phyloP scores from a whole-genome alignment of 2,888 invertebrate genomes.

The Miltochrista miniata region DNA sequence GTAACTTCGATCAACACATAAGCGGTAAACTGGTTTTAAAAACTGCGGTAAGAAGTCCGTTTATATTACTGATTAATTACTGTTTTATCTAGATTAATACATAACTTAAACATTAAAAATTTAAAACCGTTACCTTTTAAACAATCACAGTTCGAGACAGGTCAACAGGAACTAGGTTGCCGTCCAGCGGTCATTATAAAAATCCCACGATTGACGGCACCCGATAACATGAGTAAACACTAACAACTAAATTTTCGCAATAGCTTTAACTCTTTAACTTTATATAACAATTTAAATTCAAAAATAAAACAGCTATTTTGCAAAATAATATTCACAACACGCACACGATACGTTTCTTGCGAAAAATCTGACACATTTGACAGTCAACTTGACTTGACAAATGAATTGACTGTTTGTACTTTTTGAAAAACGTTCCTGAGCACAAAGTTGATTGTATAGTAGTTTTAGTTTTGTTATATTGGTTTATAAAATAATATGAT shows the following conservation, averaged over 20 bases:
- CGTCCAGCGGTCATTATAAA: conserved; percentile 51
- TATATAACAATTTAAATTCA: conserved; percentile 52
- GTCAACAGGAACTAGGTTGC: conserved; percentile 74
- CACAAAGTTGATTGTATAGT: too few relatives aligned
- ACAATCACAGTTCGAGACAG: conserved; percentile 66
- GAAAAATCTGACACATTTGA: conserved; percentile 44
- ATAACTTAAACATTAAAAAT: conserved; percentile 29
- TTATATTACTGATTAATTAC: conserved; percentile 2
- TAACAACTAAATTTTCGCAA: conserved; percentile 56
- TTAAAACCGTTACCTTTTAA: conserved; percentile 77
- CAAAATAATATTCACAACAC: conserved; percentile 74
- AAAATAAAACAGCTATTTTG: conserved; percentile 61
- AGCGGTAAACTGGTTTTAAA: background rate
- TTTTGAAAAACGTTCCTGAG: too few relatives aligned
- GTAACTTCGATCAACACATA: conserved; percentile 1
- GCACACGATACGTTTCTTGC: conserved; percentile 52
- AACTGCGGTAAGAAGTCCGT: background rate
- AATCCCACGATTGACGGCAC: conserved; percentile 57
- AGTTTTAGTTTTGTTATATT: too few relatives aligned
- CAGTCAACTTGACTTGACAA: conserved; percentile 13
- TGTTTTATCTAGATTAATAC: conserved; percentile 3
- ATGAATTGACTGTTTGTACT: too few relatives aligned
- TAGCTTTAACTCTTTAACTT: conserved; percentile 46
- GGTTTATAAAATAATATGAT: too few relatives aligned
- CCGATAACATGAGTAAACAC: conserved; percentile 57